These are phyloP conservation scores for Asarcornis scutulata DNA, from an alignment of 2,113 vertebrate species.

Conservation along the genomic window DNA sequence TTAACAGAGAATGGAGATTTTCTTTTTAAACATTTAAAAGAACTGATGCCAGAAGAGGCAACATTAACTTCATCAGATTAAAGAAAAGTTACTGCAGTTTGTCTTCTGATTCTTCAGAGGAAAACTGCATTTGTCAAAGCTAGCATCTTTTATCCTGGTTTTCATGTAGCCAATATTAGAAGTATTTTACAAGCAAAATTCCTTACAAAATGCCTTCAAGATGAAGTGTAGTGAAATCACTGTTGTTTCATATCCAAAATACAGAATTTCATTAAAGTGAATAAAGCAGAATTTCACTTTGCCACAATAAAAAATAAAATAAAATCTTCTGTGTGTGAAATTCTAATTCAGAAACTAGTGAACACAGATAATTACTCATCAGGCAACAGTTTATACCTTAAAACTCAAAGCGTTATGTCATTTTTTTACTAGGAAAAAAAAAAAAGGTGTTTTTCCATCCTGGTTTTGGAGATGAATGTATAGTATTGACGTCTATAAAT, in stretches of 20 bases:
- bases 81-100: background rate
- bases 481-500: background rate
- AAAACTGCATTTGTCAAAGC: background rate
- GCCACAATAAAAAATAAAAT: background rate
- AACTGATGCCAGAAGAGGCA: background rate
- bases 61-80: background rate
- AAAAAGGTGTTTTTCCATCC: background rate
- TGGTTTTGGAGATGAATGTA: background rate
- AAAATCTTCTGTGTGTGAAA: background rate
- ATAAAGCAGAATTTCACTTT: background rate
- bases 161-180: background rate
- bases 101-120: background rate
- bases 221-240: background rate
- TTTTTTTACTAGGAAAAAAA: background rate
- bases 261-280: background rate
- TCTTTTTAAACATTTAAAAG: conserved; percentile 18
- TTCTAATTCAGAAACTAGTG: background rate
- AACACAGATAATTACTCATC: background rate
- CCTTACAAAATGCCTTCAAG: background rate
- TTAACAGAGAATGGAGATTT: background rate
- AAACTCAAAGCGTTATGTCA: background rate
- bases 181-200: background rate
- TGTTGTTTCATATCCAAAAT: background rate
- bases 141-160: background rate
- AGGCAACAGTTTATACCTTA: background rate